Conservation (phyloP, 2,113 vertebrate species). For the Platysternon megacephalum region DNA sequence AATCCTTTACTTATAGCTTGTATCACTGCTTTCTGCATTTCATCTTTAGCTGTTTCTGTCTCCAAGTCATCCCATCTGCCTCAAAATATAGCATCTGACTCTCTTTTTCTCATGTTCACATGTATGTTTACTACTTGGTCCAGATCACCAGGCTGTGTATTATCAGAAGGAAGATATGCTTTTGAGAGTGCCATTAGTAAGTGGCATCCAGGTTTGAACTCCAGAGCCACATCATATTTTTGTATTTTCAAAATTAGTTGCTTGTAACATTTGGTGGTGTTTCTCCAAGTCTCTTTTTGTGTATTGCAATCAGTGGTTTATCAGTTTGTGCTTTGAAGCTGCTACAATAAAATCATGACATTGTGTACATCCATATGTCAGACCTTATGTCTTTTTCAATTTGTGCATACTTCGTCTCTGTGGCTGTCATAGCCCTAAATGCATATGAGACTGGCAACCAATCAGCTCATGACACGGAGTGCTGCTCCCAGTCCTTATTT, state of each 20-base stretch:
- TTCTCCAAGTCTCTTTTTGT: not conserved
- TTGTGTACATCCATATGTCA: not conserved
- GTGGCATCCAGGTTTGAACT: not conserved
- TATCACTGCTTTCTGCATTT: not conserved
- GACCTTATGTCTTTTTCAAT: not conserved
- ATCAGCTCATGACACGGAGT: not conserved
- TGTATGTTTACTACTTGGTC: not conserved
- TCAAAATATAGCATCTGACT: not conserved
- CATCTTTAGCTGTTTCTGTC: not conserved
- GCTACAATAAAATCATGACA: not conserved
- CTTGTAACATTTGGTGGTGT: not conserved
- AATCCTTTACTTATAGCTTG: not conserved
- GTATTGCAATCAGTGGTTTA: not conserved
- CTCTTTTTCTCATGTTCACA: not conserved
- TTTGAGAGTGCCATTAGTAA: not conserved
- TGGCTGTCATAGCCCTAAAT: not conserved
- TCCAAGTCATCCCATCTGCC: not conserved
- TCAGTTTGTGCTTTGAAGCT: not conserved
- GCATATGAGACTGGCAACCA: not conserved
- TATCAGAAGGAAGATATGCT: not conserved
- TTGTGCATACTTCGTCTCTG: not conserved
- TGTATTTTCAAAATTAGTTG: not conserved
- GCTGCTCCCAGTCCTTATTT: not conserved
- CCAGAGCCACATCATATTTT: not conserved
- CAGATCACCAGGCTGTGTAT: not conserved